A percentile compares a stretch with the other conserved stretches of the same genome.
Conservation (phyloP, 2,113 vertebrate species). For the Polypterus senegalus region DNA sequence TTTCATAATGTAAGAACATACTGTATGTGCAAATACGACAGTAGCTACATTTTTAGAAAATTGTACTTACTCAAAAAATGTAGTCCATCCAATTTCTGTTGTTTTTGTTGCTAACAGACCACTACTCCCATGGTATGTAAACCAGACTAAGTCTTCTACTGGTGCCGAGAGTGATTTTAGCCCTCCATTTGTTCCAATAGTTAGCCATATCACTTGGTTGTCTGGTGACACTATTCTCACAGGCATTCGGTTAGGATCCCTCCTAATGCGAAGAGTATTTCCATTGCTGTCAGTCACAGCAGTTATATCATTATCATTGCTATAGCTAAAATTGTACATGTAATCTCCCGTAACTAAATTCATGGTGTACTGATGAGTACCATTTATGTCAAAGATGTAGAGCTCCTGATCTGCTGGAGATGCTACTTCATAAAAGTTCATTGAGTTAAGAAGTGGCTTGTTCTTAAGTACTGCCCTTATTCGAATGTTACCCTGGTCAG, state of each 20-base stretch:
- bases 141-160: conserved; percentile 77
- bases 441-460: conserved; percentile 57
- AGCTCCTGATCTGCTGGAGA: conserved; percentile 87
- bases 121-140: conserved; percentile 91
- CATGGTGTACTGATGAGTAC: conserved; percentile 88
- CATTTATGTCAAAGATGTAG: conserved; percentile 90
- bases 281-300: conserved; percentile 84
- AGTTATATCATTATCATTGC: conserved; percentile 80
- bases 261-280: conserved; percentile 78
- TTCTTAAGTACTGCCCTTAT: conserved; percentile 81
- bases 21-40: too few species aligned
- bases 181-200: conserved; percentile 80
- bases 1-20: too few species aligned
- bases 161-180: conserved; percentile 87
- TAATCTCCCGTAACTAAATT: conserved; percentile 85
- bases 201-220: conserved; percentile 94
- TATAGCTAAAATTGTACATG: conserved; percentile 92
- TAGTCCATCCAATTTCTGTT: conserved; percentile 91
- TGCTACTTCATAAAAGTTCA: conserved; percentile 79
- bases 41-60: too few species aligned
- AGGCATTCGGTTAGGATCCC: conserved; percentile 83
- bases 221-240: conserved; percentile 88
- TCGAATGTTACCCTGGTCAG: conserved; percentile 88
- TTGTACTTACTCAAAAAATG: conserved; percentile 89
- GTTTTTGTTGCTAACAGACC: conserved; percentile 91